These are phyloP conservation scores for Drepana arcuata DNA, from an alignment of 1,140 invertebrate genomes.

Conservation along the genomic window DNA sequence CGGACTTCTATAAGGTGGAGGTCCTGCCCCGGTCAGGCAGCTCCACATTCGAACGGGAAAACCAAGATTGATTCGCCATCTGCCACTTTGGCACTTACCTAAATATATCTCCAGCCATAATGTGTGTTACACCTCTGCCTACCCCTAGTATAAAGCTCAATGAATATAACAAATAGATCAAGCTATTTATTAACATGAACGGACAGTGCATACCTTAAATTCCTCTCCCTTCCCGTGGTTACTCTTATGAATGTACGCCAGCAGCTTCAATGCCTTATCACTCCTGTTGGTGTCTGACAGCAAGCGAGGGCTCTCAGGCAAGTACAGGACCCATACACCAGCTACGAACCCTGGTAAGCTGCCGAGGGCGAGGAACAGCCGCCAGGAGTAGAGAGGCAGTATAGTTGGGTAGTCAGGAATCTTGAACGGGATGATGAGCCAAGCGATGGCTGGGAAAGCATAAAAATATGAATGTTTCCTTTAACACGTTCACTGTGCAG, in stretches of 20 bases:
- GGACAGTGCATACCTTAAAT: slow-evolving; percentile 48
- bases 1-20: too few relatives aligned
- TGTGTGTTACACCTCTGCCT: too few relatives aligned
- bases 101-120: too few relatives aligned
- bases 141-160: too few relatives aligned
- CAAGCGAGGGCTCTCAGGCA: slow-evolving; percentile 86
- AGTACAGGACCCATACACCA: slow-evolving; percentile 70
- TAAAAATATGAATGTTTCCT: too few relatives aligned
- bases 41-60: too few relatives aligned
- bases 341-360: slow-evolving; percentile 73
- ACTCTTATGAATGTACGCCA: slow-evolving; percentile 73
- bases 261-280: slow-evolving; percentile 74
- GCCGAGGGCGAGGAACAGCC: slow-evolving; percentile 74
- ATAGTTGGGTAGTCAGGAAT: slow-evolving; percentile 40
- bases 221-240: slow-evolving; percentile 70
- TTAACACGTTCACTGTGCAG: too few relatives aligned
- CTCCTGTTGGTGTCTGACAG: slow-evolving; percentile 75
- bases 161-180: too few relatives aligned
- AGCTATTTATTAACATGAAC: too few relatives aligned
- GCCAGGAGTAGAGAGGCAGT: slow-evolving; percentile 75
- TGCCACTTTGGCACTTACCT: too few relatives aligned
- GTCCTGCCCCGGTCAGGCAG: too few relatives aligned
- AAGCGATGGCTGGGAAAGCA: slow-evolving; percentile 74
- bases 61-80: too few relatives aligned
- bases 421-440: slow-evolving; percentile 76